Base-by-base conservation (phyloP, 2,113 vertebrate genomes). In the Apodemus speciosus region DNA sequence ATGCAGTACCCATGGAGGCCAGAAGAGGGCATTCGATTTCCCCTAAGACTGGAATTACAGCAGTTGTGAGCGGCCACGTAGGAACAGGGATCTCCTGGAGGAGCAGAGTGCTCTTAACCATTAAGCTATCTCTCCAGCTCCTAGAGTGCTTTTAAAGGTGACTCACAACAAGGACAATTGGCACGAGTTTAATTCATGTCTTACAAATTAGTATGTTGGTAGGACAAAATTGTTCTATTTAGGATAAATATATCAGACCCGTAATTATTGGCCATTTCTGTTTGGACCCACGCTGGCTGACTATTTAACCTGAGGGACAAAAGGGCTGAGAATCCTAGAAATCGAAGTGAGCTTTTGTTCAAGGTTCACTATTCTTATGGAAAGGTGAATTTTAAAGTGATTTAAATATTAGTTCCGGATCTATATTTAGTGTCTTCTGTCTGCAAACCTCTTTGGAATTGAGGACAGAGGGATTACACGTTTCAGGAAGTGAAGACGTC, bases 401-500 rank as follows among this genome's bases (percentile, higher is more conserved):
- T 95, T 96, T 96, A 92, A 95, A 90, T 95, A 91, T 93, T 94
- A 92, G 95, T 76, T 93, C 86, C 75, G 2, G 53, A 62, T 89
- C 88, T 96, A 73, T 94, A 88, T 95, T 97, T 96, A 95, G 92
- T 14, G 32, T 80, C 58, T 81, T 60, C 95, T 32, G n/a, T 93
- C 94, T 93, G 87, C 80, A 91, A 94, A 0, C 90, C 75, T 73
- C 93, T 93, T 95, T 94, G 94, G 92, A 94, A 95, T 87, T 58
- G 84, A 69, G 68, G 91, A 89, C 92, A 87, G 69, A 84, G 94
- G 95, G 94, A 94, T 95, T 89, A 92, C 69, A 95, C 79, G 46
- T 93, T 93, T 80, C 93, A 95, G 96, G 93, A 95, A 96, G 90
- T 77, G 75, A 92, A 80, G 71, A 87, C 93, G 53, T 95, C 94